Evolutionary conservation across 2,888 invertebrate genomes (phyloP).

Genomic region (Ernsta delagoae): DNA sequence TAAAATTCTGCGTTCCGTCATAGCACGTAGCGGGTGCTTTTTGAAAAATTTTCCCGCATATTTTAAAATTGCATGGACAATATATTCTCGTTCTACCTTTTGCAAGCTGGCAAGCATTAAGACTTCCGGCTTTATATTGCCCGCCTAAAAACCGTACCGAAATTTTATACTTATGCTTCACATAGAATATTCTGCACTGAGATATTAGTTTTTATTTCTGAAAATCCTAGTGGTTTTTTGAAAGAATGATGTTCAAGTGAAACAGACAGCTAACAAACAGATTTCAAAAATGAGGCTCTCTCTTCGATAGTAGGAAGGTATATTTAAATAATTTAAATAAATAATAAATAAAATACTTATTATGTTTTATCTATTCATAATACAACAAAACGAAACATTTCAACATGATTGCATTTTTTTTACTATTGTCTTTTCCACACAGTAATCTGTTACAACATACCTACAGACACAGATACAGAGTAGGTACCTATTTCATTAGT

Average conservation of each 20-base stretch:
- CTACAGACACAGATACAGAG: too few species aligned
- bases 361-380: too few species aligned
- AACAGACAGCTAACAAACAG: too few species aligned
- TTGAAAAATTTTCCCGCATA: neutral
- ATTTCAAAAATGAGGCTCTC: too few species aligned
- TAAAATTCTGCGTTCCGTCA: neutral
- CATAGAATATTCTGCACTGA: neutral
- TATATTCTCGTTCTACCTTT: constrained; percentile 10
- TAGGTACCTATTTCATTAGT: too few species aligned
- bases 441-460: too few species aligned
- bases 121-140: constrained; percentile 7
- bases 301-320: too few species aligned
- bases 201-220: neutral
- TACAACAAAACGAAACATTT: too few species aligned
- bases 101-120: constrained; percentile 11
- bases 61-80: constrained; percentile 4
- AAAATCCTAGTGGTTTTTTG: neutral
- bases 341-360: too few species aligned
- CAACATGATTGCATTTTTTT: too few species aligned
- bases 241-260: neutral
- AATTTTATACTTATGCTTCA: neutral
- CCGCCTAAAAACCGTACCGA: neutral
- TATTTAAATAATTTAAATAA: too few species aligned
- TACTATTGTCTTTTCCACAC: too few species aligned
- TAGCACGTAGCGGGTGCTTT: neutral